Percentiles rank a stretch among this genome's conserved stretches.
phyloP scores from a whole-genome alignment of 2,888 invertebrate species.

The Siphonodentalium dalli region DNA sequence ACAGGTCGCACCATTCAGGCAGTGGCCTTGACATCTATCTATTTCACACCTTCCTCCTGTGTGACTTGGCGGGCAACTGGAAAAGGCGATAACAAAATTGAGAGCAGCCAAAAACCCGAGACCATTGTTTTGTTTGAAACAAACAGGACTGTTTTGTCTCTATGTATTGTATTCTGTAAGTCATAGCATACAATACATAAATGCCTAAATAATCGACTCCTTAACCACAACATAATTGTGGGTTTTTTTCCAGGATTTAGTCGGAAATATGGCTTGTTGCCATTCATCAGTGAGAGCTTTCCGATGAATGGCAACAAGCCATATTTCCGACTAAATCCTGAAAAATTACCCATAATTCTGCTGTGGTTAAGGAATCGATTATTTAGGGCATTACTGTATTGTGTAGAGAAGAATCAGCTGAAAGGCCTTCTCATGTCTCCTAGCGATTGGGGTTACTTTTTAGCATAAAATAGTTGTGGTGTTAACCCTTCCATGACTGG shows the following conservation, averaged over 20 bases:
- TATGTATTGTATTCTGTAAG: constrained; percentile 14
- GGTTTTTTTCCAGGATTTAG: neutral
- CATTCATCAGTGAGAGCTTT: too few species aligned
- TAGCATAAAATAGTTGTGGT: too few species aligned
- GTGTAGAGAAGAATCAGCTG: constrained; percentile 27
- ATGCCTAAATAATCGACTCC: neutral
- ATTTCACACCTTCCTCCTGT: constrained; percentile 17
- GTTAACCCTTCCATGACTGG: too few species aligned
- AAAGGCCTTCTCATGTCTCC: neutral
- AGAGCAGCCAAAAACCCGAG: neutral
- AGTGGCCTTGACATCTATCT: constrained; percentile 32
- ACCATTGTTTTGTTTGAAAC: too few species aligned
- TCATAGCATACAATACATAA: constrained; percentile 16
- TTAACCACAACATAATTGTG: neutral
- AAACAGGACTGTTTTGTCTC: neutral
- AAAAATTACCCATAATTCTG: too few species aligned
- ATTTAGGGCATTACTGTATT: too few species aligned
- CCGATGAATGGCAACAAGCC: too few species aligned
- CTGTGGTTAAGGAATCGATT: too few species aligned
- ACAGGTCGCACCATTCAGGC: constrained; percentile 29
- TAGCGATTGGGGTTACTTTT: too few species aligned
- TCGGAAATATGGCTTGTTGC: too few species aligned
- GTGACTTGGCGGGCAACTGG: neutral
- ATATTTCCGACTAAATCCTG: too few species aligned
- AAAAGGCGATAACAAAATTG: neutral